phyloP scores from a whole-genome alignment of 2,113 vertebrate genomes.

The Propithecus coquereli region DNA sequence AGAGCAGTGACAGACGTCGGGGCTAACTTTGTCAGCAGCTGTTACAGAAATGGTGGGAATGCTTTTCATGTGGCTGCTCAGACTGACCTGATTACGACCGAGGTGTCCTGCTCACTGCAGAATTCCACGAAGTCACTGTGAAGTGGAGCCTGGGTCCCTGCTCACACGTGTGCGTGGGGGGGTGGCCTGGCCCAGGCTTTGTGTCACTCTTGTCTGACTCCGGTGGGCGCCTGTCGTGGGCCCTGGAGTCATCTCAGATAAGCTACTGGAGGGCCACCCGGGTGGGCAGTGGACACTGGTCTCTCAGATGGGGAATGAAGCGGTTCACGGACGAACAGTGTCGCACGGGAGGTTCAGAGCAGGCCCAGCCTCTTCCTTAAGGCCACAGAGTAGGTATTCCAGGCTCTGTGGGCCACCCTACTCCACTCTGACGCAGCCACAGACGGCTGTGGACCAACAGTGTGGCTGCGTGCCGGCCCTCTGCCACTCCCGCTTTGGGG shows the following conservation, averaged over 20 bases:
- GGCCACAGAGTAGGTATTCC: not conserved
- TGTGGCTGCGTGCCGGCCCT: too few species aligned
- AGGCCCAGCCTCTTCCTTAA: not conserved
- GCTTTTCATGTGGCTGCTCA: not conserved
- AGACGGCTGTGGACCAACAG: not conserved
- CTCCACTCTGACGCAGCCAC: not conserved
- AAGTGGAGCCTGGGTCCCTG: accelerated
- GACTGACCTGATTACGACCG: not conserved
- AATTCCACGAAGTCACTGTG: not conserved
- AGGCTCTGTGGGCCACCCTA: not conserved
- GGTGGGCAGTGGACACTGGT: not conserved
- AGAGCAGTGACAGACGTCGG: too few species aligned
- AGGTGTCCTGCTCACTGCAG: too few species aligned
- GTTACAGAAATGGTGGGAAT: accelerated
- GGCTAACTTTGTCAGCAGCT: not conserved
- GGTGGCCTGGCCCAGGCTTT: not conserved
- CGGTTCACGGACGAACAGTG: accelerated
- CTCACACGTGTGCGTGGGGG: too few species aligned
- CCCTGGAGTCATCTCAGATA: not conserved
- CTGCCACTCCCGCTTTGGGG: not conserved
- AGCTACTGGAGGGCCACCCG: too few species aligned
- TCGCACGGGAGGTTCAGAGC: not conserved
- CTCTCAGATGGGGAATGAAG: not conserved
- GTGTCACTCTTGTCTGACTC: too few species aligned
- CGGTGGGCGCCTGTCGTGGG: not conserved